Percentiles rank a stretch among this genome's conserved stretches.
Conservation (phyloP, 2,888 invertebrate species). For the Apamea anceps region DNA sequence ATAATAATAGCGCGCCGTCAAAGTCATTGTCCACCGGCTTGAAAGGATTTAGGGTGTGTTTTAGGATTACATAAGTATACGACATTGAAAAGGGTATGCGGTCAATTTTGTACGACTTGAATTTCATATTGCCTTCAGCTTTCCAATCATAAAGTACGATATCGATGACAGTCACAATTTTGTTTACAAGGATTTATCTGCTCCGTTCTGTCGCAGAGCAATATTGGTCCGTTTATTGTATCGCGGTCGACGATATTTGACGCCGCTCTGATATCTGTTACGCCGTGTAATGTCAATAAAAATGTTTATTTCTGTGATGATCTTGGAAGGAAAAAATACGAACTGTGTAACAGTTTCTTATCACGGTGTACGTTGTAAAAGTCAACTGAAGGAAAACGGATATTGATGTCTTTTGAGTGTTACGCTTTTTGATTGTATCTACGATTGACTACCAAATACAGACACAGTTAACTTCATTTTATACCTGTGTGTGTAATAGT, state of each 20-base stretch:
- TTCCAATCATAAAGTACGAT: conserved; percentile 85
- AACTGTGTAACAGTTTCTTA: conserved; percentile 40
- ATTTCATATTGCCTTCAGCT: conserved; percentile 79
- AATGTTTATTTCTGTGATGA: conserved; percentile 63
- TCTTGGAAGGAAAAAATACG: conserved; percentile 40
- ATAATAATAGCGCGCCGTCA: conserved; percentile 82
- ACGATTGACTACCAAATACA: conserved; percentile 1
- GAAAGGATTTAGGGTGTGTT: conserved; percentile 79
- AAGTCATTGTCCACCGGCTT: conserved; percentile 81
- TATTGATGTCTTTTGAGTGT: conserved; percentile 17
- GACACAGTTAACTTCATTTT: background rate
- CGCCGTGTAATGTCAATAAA: conserved; percentile 60
- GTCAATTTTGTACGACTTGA: conserved; percentile 83
- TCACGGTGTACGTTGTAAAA: conserved; percentile 12
- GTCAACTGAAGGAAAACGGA: conserved; percentile 1
- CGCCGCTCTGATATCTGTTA: conserved; percentile 64
- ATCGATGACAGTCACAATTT: conserved; percentile 86
- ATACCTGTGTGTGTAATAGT: background rate
- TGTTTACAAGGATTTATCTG: conserved; percentile 86
- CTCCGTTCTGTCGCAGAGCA: conserved; percentile 67
- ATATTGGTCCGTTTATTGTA: conserved; percentile 65
- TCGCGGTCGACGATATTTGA: conserved; percentile 61
- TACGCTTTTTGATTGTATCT: conserved; percentile 12
- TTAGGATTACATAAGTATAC: conserved; percentile 72
- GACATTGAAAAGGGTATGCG: conserved; percentile 79